These are phyloP conservation scores for Andrena chrysosceles DNA, from an alignment of 2,888 invertebrate genomes.

Conservation along the genomic window DNA sequence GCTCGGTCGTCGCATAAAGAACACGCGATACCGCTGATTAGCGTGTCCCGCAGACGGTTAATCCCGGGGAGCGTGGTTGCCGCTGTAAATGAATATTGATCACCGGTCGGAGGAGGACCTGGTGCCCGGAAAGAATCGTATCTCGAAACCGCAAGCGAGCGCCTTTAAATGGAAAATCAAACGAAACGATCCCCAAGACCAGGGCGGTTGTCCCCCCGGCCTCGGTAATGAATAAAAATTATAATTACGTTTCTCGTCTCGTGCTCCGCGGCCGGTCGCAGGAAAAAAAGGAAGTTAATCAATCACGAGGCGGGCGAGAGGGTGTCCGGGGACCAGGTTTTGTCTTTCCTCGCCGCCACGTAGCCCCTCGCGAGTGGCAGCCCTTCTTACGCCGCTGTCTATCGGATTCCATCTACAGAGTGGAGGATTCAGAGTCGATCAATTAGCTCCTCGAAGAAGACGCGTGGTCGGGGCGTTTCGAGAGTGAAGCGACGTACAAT, in stretches of 20 bases:
- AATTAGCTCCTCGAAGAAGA: constrained; percentile 18
- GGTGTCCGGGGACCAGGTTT: constrained; percentile 58
- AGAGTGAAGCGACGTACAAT: not conserved
- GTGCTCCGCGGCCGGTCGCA: constrained; percentile 67
- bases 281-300: constrained; percentile 83
- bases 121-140: constrained; percentile 81
- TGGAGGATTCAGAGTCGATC: constrained; percentile 34
- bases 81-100: constrained; percentile 83
- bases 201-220: constrained; percentile 55
- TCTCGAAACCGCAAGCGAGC: constrained; percentile 83
- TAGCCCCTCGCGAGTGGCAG: constrained; percentile 46
- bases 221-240: constrained; percentile 84
- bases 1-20: constrained; percentile 27
- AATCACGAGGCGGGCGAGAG: constrained; percentile 80
- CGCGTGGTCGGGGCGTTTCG: not conserved
- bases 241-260: constrained; percentile 83
- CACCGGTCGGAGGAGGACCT: constrained; percentile 65
- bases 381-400: constrained; percentile 56
- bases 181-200: constrained; percentile 72
- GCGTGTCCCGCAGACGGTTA: constrained; percentile 70
- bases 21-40: constrained; percentile 66
- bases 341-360: constrained; percentile 60
- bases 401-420: constrained; percentile 44
- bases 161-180: constrained; percentile 82
- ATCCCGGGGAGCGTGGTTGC: constrained; percentile 74